A percentile compares a stretch with the other conserved stretches of the same genome.
Conservation (phyloP, 2,113 vertebrate genomes). For the Tringa solitaria region DNA sequence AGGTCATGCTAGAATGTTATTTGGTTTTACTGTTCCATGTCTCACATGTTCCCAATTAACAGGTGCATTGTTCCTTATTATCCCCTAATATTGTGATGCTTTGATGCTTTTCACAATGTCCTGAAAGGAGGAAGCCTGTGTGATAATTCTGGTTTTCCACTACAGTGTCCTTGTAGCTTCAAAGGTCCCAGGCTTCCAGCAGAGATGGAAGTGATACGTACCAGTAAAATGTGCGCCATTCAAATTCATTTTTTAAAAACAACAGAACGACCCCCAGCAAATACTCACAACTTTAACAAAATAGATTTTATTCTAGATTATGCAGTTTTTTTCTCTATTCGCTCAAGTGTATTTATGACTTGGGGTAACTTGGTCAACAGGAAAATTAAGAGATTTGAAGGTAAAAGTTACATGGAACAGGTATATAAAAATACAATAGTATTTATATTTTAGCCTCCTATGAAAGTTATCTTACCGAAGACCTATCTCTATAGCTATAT, state of each 20-base stretch:
- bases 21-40: background rate
- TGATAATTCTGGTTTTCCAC: background rate
- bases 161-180: background rate
- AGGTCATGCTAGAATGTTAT: background rate
- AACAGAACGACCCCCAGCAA: background rate
- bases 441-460: background rate
- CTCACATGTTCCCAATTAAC: rapidly evolving
- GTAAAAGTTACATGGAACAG: background rate
- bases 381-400: background rate
- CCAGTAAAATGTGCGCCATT: background rate
- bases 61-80: background rate
- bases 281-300: background rate
- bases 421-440: background rate
- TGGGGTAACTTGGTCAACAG: background rate
- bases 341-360: background rate
- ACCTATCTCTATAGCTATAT: rapidly evolving
- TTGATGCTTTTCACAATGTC: background rate
- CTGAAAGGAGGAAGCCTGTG: background rate
- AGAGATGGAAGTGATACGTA: rapidly evolving
- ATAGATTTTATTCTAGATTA: background rate
- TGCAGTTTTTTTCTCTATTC: background rate
- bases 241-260: background rate
- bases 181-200: background rate
- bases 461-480: background rate
- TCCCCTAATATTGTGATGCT: background rate